These are phyloP conservation scores for Halictus rubicundus DNA, from an alignment of 1,140 invertebrate species.

Conservation along the genomic window DNA sequence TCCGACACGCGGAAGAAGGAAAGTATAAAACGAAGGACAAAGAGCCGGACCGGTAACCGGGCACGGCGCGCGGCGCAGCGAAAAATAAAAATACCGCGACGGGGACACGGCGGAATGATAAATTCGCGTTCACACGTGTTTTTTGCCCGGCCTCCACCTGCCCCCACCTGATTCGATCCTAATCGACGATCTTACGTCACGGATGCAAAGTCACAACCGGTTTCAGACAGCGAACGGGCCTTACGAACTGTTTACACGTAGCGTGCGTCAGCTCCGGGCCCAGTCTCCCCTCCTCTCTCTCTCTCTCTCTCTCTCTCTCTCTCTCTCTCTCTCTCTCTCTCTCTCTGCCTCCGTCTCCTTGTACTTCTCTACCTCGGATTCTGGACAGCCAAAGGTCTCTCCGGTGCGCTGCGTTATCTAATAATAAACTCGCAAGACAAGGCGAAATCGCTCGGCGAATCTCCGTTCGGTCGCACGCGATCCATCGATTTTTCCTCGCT, in stretches of 20 bases:
- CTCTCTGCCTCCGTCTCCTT: too few relatives aligned
- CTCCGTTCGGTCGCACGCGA: background rate
- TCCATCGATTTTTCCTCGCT: background rate
- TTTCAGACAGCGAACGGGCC: constrained; percentile 59
- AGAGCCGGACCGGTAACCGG: background rate
- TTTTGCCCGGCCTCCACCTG: constrained; percentile 45
- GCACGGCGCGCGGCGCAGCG: background rate
- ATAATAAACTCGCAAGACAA: background rate
- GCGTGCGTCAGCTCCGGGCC: constrained; percentile 34
- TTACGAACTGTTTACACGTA: constrained; percentile 68
- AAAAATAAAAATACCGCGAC: constrained; percentile 3
- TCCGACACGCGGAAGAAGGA: constrained; percentile 26
- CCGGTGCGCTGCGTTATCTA: constrained; percentile 7
- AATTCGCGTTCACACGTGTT: constrained; percentile 59
- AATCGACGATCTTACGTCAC: constrained; percentile 74
- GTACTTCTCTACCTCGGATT: background rate
- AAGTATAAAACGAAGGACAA: background rate
- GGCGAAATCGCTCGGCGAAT: constrained; percentile 18
- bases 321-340: background rate
- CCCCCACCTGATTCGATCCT: constrained; percentile 57
- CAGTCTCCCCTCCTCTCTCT: background rate
- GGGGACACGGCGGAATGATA: constrained; percentile 45
- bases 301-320: background rate
- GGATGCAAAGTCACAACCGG: constrained; percentile 75
- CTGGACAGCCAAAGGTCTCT: constrained; percentile 18